Base-by-base conservation (phyloP, 2,113 vertebrate species). In the Pedetes capensis region DNA sequence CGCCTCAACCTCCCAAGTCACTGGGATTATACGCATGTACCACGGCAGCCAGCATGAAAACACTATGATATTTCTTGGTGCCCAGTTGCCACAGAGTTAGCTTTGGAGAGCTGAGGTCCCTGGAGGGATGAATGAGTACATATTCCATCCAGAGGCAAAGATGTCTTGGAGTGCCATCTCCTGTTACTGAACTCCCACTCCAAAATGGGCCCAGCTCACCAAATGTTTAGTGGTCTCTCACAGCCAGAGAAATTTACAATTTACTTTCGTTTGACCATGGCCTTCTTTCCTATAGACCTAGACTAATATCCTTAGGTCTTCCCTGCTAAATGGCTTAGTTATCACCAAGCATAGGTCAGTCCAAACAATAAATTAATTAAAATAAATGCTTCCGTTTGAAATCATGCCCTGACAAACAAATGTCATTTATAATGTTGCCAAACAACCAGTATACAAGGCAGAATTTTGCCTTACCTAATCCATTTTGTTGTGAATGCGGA, bases 331-430 rank as follows among this genome's bases (percentile, higher is more conserved):
- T 64, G 68, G 49, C 61, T 42, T 78, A 74, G 51, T 44, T 34
- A 85, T 51, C 29, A 55, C 53, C 61, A 83, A 63, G 72, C 27
- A n/a, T 32, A 69, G 37, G 59, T 85, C 42, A 90, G 18, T 66
- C 57, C 25, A 14, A 89, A 78, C 16, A 87, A 74, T 68, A 88
- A 86, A 72, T 39, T 82, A 79, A 84, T 23, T 6, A 63, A 91
- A 94, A 87, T 18, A 76, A 55, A 74, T 22, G 34, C 23, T 91
- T 78, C 61, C 95, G 69, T 61, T 64, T 94, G 32, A 96, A 91
- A 85, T 32, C 7, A 23, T 32, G 71, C 53, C 57, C 89, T 71
- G 17, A 34, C 44, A 87, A 90, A 74, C 61, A 87, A 93, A 85
- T 29, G 27, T 72, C 76, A 78, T 61, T 74, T 90, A 81, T 39